Evolutionary conservation across 2,797 vertebrate species (phyloP), one percentile per base, ranked within the genome.

Genomic region (Siniperca scherzeri): DNA sequence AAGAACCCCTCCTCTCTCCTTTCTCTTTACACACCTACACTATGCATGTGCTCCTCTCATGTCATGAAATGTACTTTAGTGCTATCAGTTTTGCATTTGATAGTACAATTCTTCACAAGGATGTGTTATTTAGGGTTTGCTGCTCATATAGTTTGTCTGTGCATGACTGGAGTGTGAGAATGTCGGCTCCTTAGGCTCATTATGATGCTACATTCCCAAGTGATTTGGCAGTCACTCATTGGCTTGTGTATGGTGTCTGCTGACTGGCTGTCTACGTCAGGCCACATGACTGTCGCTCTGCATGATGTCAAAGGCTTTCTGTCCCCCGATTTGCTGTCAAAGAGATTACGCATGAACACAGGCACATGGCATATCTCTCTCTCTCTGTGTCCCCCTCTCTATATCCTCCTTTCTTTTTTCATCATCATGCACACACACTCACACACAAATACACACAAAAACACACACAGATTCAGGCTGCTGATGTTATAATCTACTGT

Each of bases 401-500:
- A 50, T 77, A 53, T 87, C 72, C 50, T 74, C 44, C 53, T 78
- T 55, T 89, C 66, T 70, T 22, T 85, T 74, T 85, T 46, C 66
- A 76, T 88, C 64, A 82, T 78, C 40, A 65, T 27, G 33, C 17
- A 48, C 46, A 57, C 74, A 74, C 70, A 70, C 57, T 64, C 81
- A 74, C 60, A 60, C 67, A 48, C 81, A 59, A 57, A 67, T 53
- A 77, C 67, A 82, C 78, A 81, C 79, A 78, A 69, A 65, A n/a
- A 46, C 72, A 82, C 16, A 82, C 57, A 84, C 67, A 83, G 48
- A 82, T 64, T 30, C 44, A 82, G 64, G 38, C 81, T 75, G 87
- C 78, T 90, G 83, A 92, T 93, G 84, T 85, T 87, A 89, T 94
- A 94, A 94, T 94, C 91, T 94, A 85, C 78, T 87, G 79, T 93